Evolutionary conservation across 1,140 invertebrate species (phyloP).

Genomic region (Halictus rubicundus): DNA sequence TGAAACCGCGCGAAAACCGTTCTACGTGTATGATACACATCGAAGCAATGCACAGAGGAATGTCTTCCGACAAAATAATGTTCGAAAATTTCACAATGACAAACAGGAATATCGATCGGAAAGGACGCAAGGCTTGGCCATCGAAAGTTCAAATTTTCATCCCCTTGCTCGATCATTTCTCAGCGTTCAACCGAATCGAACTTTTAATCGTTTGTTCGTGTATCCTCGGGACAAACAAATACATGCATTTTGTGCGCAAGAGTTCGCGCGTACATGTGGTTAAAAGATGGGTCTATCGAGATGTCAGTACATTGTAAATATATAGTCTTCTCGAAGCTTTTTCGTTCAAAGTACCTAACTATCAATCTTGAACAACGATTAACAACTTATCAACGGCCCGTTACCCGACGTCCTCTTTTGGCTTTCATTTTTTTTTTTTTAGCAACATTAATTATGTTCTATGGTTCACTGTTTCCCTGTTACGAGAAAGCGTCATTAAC

Average conservation of each 20-base stretch:
- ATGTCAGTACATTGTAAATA: too few relatives aligned
- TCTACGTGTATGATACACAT: conserved; percentile 29
- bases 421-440: conserved; percentile 17
- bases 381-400: background rate
- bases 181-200: too few relatives aligned
- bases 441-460: conserved; percentile 55
- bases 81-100: conserved; percentile 34
- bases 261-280: too few relatives aligned
- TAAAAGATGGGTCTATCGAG: too few relatives aligned
- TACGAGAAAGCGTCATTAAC: conserved; percentile 50
- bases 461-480: conserved; percentile 48
- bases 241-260: too few relatives aligned
- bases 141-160: background rate
- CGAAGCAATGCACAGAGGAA: conserved; percentile 46
- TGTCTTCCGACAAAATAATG: conserved; percentile 33
- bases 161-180: background rate
- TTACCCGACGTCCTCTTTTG: conserved; percentile 17
- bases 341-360: background rate
- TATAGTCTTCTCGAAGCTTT: too few relatives aligned
- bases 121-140: conserved; percentile 23
- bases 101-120: conserved; percentile 37
- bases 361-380: conserved; percentile 10
- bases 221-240: too few relatives aligned
- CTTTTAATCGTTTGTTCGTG: too few relatives aligned
- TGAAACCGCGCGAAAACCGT: conserved; percentile 16